Conservation (phyloP, 2,797 vertebrate genomes). For the Epinephelus malabaricus region DNA sequence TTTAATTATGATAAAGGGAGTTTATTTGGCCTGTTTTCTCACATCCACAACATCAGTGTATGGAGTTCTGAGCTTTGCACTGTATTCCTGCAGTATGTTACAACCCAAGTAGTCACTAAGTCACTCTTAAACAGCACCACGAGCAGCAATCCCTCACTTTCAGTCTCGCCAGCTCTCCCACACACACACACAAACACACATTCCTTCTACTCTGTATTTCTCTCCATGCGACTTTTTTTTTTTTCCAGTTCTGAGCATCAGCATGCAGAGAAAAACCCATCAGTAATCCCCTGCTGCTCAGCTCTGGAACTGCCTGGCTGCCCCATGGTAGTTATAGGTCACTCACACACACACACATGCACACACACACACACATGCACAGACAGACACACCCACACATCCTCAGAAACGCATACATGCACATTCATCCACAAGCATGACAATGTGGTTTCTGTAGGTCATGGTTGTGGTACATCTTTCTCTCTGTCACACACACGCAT, state of each 20-base stretch:
- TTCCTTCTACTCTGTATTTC: constrained; percentile 39
- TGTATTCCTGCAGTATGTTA: constrained; percentile 40
- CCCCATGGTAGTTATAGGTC: constrained; percentile 69
- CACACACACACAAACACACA: constrained; percentile 23
- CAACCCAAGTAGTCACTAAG: constrained; percentile 50
- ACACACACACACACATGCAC: constrained; percentile 13
- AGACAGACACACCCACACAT: background rate
- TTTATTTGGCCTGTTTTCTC: constrained; percentile 18
- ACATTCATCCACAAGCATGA: background rate
- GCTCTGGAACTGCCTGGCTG: constrained; percentile 62
- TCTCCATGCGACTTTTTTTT: constrained; percentile 29
- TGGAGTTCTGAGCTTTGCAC: constrained; percentile 30
- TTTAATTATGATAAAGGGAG: constrained; percentile 32
- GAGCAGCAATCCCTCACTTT: constrained; percentile 42
- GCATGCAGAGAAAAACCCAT: constrained; percentile 72
- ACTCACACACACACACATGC: constrained; percentile 23
- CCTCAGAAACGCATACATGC: constrained; percentile 6
- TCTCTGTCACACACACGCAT: constrained; percentile 21
- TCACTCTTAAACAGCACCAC: constrained; percentile 61
- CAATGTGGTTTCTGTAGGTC: constrained; percentile 41
- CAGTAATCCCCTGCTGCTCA: constrained; percentile 73
- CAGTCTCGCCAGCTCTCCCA: constrained; percentile 16
- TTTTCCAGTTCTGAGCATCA: constrained; percentile 53
- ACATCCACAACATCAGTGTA: background rate
- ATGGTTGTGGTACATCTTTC: constrained; percentile 27